These are phyloP conservation scores for Oreochromis aureus DNA, from an alignment of 2,113 vertebrate species.

Conservation along the genomic window DNA sequence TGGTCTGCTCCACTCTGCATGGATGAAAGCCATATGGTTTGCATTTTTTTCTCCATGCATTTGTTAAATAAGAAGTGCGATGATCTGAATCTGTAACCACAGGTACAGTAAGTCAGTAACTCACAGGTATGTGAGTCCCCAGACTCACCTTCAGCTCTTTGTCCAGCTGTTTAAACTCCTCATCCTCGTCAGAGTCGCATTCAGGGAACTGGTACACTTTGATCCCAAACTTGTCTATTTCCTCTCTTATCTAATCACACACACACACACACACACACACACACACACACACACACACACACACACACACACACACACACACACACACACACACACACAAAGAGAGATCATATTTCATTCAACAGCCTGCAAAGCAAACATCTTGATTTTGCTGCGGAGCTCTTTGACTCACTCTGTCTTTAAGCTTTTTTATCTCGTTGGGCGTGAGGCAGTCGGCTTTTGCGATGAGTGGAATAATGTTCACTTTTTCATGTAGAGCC, in stretches of 20 bases:
- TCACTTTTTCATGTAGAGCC: constrained; percentile 95
- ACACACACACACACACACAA: not conserved
- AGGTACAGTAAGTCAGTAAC: not conserved
- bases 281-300: not conserved
- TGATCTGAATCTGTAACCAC: not conserved
- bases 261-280: not conserved
- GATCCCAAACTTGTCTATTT: constrained; percentile 94
- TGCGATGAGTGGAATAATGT: constrained; percentile 93
- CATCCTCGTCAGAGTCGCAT: constrained; percentile 93
- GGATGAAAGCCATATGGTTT: not conserved
- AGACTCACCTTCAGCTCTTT: constrained; percentile 86
- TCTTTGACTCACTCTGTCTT: constrained; percentile 86
- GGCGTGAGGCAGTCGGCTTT: constrained; percentile 96
- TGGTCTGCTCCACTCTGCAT: not conserved
- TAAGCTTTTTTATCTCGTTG: constrained; percentile 91
- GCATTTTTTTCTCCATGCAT: not conserved
- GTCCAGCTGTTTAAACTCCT: constrained; percentile 94
- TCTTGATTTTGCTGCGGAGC: not conserved
- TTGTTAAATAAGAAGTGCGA: not conserved
- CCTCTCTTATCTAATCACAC: constrained; percentile 82
- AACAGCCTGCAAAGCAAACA: not conserved
- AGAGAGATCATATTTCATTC: not conserved
- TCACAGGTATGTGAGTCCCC: not conserved
- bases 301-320: not conserved
- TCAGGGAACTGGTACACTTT: constrained; percentile 96